Evolutionary conservation across 2,888 invertebrate genomes (phyloP), one percentile per base, ranked within the genome.

Genomic region (Punctoribates punctum): DNA sequence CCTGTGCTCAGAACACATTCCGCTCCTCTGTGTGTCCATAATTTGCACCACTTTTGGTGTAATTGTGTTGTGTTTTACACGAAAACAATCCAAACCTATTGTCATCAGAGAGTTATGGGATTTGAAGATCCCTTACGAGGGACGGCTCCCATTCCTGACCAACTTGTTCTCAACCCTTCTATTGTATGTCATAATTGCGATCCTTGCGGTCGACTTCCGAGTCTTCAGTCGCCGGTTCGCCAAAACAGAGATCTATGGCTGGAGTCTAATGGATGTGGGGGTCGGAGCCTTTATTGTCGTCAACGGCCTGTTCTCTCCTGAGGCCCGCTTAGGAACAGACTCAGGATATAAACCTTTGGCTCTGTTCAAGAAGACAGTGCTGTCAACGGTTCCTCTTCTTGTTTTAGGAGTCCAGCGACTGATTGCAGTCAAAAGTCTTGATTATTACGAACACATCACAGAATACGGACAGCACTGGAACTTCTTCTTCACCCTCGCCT

Each of bases 401-500:
- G 67, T 84, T 0, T 80, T 87, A n/a, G 87, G 87, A 8, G 29
- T 84, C 23, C 79, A 81, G 6, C 81, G 87, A 74, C 80, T 86
- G 9, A 23, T 85, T 3, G 79, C 84, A 23, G 82, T 86, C 15
- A 84, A 83, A 80, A 80, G 88, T 60, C 85, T 90, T 1, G 88
- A 91, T 80, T 98, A 99, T 83, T 91, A 93, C 77, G 91, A 92
- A 81, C 92, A 94, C 83, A 88, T 92, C 0, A 89, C 91, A 0
- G 99, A 99, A 83, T 99, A 99, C 86, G 99, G 99, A 0, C 88
- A 90, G 0, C 97, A 99, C 84, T 96, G 97, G 93, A 99, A 99
- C 85, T 99, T 99, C 83, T 99, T 98, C 84, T 90, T 96, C 80
- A 97, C 96, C 0, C 85, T 99, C 76, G 94, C 93, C 2, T 85